A percentile compares a stretch with the other conserved stretches of the same genome.
phyloP scores from a whole-genome alignment of 2,113 vertebrate genomes.

The Ascaphus truei region DNA sequence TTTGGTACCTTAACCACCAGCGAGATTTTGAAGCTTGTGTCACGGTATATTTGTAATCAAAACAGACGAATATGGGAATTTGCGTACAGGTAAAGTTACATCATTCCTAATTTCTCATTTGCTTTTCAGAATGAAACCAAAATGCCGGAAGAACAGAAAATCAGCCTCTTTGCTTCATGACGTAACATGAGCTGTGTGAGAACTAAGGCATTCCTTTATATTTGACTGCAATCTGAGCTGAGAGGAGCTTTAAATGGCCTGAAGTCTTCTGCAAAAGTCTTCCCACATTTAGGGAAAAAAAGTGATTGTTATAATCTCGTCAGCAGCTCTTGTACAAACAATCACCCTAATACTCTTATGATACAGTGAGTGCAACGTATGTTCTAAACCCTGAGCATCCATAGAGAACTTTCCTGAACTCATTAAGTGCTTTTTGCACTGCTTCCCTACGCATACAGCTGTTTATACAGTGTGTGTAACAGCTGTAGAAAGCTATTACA shows the following conservation, averaged over 20 bases:
- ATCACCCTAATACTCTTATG: constrained; percentile 54
- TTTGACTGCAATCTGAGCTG: constrained; percentile 56
- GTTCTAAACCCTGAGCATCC: constrained; percentile 2
- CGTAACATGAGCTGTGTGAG: constrained; percentile 69
- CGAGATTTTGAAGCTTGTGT: too few relatives aligned
- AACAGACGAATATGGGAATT: not conserved
- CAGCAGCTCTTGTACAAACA: constrained; percentile 50
- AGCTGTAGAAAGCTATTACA: not conserved
- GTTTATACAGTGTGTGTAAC: not conserved
- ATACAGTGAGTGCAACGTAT: constrained; percentile 12
- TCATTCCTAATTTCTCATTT: not conserved
- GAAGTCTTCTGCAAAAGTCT: constrained; percentile 49
- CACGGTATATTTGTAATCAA: too few relatives aligned
- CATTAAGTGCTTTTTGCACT: constrained; percentile 40
- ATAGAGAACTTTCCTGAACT: constrained; percentile 13
- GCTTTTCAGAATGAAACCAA: not conserved
- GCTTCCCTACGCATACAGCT: not conserved
- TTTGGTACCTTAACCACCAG: too few relatives aligned
- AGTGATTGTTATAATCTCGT: constrained; percentile 54
- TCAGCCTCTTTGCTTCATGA: constrained; percentile 44
- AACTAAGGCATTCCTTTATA: constrained; percentile 63
- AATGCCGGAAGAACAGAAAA: constrained; percentile 40
- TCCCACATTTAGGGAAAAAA: constrained; percentile 24
- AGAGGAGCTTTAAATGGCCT: constrained; percentile 50
- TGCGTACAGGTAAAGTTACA: not conserved